phyloP scores from a whole-genome alignment of 2,888 invertebrate genomes.

The Rhingia campestris region DNA sequence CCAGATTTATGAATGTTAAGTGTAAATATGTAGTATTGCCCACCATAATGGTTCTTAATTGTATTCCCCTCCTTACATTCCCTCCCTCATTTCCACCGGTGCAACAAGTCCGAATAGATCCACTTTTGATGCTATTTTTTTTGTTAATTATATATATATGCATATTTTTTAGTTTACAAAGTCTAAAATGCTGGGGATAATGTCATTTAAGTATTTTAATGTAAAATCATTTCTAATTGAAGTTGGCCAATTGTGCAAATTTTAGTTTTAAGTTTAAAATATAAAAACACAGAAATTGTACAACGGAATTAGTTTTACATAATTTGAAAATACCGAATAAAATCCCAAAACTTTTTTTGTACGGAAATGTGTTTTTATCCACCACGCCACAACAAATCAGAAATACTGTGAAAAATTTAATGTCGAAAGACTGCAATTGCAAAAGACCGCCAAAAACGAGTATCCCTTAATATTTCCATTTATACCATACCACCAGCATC shows the following conservation, averaged over 20 bases:
- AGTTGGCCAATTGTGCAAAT: slow-evolving; percentile 52
- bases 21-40: slow-evolving; percentile 44
- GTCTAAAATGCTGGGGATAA: slow-evolving; percentile 1
- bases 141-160: not conserved
- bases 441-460: too few relatives aligned
- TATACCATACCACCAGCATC: too few relatives aligned
- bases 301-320: not conserved
- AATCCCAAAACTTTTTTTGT: not conserved
- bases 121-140: not conserved
- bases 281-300: not conserved
- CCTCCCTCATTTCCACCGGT: not conserved
- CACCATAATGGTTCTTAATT: slow-evolving; percentile 19
- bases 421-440: too few relatives aligned
- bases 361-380: too few relatives aligned
- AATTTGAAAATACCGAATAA: not conserved
- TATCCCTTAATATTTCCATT: too few relatives aligned
- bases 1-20: slow-evolving; percentile 1
- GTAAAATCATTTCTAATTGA: slow-evolving; percentile 6
- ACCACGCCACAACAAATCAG: too few relatives aligned
- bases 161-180: not conserved
- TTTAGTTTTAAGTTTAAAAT: slow-evolving; percentile 13
- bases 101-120: slow-evolving; percentile 7
- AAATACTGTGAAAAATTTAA: too few relatives aligned
- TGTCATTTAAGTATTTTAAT: slow-evolving; percentile 30
- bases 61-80: not conserved